Percentiles rank a stretch among this genome's conserved stretches.
Evolutionary conservation across 2,888 invertebrate species (phyloP).

Genomic region (Teinopalpus imperialis): DNA sequence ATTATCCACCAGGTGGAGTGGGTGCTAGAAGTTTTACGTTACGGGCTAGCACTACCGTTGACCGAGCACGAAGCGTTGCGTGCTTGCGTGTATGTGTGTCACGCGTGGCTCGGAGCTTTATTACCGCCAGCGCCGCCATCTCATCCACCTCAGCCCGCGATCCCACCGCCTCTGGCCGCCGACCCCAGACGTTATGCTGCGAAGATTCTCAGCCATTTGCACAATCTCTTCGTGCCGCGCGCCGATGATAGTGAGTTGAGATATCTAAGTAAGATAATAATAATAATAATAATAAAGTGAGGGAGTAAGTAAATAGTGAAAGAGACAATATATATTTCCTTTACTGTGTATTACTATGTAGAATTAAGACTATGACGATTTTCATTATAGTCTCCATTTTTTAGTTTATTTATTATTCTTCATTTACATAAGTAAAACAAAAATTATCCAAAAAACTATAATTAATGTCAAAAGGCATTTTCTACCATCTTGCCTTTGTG

Average conservation of each 20-base stretch:
- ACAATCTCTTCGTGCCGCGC: conserved; percentile 96
- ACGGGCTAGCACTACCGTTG: conserved; percentile 93
- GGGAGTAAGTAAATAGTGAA: no score
- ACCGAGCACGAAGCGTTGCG: conserved; percentile 96
- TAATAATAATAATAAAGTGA: no score
- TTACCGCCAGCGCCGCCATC: conserved; percentile 93
- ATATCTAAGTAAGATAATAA: no score
- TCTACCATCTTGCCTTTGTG: no score
- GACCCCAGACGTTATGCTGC: conserved; percentile 95
- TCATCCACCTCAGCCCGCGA: conserved; percentile 91
- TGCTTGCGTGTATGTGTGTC: conserved; percentile 97
- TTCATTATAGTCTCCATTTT: no score
- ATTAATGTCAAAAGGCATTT: no score
- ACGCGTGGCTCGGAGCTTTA: conserved; percentile 96
- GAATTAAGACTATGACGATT: no score
- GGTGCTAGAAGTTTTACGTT: conserved; percentile 94
- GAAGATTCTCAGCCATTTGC: conserved; percentile 95
- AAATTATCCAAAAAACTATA: no score
- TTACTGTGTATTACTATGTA: no score
- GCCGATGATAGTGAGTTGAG: conserved; percentile 92
- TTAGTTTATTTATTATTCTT: no score
- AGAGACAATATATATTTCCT: no score
- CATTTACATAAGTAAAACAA: no score
- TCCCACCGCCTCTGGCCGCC: conserved; percentile 93
- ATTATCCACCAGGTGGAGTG: conserved; percentile 95